Conservation (phyloP, 1,140 invertebrate species). For the Drosophila funebris region DNA sequence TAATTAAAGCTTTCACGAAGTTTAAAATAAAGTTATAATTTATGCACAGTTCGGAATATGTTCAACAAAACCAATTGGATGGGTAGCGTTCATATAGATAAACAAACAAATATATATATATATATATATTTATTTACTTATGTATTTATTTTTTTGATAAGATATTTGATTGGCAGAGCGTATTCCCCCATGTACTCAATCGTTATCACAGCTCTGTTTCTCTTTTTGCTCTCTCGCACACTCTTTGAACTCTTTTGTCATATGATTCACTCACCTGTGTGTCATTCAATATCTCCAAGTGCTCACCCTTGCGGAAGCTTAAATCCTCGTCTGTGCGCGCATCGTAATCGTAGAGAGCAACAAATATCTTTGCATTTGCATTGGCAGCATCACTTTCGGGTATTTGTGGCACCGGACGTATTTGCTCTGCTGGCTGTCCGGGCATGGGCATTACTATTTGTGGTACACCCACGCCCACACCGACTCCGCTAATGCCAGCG, state of each 20-base stretch:
- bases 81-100: neutral
- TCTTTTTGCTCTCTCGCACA: neutral
- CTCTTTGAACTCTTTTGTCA: constrained; percentile 2
- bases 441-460: constrained; percentile 63
- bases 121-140: neutral
- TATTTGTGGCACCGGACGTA: constrained; percentile 84
- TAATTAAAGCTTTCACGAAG: constrained; percentile 57
- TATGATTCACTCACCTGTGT: constrained; percentile 87
- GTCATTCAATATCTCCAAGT: constrained; percentile 99
- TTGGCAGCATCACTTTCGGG: constrained; percentile 87
- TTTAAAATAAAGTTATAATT: constrained; percentile 25
- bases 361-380: constrained; percentile 94
- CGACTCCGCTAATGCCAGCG: constrained; percentile 55
- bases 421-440: constrained; percentile 79
- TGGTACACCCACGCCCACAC: constrained; percentile 61
- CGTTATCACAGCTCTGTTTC: constrained; percentile 31
- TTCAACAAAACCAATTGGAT: constrained; percentile 23
- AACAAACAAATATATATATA: neutral
- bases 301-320: constrained; percentile 98
- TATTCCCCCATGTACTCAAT: neutral
- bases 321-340: constrained; percentile 99
- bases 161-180: constrained; percentile 14
- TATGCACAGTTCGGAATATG: constrained; percentile 20
- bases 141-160: constrained; percentile 23
- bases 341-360: constrained; percentile 99